phyloP scores from a whole-genome alignment of 1,140 invertebrate genomes.

The Zaprionus taronus region DNA sequence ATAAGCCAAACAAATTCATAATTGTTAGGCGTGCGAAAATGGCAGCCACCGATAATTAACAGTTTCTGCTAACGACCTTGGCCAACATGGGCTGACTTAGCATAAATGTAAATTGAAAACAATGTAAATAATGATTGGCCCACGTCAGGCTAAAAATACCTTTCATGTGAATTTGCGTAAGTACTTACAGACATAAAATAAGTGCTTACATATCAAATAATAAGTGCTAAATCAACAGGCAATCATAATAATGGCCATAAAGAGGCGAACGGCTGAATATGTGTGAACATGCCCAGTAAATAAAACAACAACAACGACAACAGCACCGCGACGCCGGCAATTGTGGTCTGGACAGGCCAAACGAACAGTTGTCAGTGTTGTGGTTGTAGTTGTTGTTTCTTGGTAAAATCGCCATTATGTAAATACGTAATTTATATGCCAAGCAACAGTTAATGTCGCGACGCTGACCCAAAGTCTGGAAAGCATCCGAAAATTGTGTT shows the following conservation, averaged over 20 bases:
- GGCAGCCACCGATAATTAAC: slow-evolving; percentile 41
- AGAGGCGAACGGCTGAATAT: slow-evolving; percentile 53
- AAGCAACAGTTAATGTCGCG: slow-evolving; percentile 50
- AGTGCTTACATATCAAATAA: slow-evolving; percentile 48
- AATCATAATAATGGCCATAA: slow-evolving; percentile 76
- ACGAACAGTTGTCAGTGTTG: slow-evolving; percentile 1
- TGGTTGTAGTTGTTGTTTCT: background rate
- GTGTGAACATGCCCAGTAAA: slow-evolving; percentile 51
- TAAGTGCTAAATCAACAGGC: slow-evolving; percentile 54
- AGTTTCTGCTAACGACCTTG: slow-evolving; percentile 53
- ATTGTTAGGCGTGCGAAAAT: slow-evolving; percentile 33
- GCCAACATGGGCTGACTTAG: slow-evolving; percentile 64
- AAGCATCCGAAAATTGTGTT: background rate
- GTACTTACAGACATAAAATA: slow-evolving; percentile 27
- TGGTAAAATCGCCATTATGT: slow-evolving; percentile 22
- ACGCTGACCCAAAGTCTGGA: background rate
- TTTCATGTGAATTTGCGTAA: slow-evolving; percentile 60
- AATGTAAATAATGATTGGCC: slow-evolving; percentile 57
- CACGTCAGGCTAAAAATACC: slow-evolving; percentile 43
- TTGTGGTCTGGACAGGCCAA: background rate
- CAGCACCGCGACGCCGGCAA: slow-evolving; percentile 12
- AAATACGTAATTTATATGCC: slow-evolving; percentile 65
- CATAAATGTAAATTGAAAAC: slow-evolving; percentile 51
- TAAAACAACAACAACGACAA: slow-evolving; percentile 55
- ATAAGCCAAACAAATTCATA: slow-evolving; percentile 22